A percentile compares a stretch with the other conserved stretches of the same genome.
Conservation (phyloP, 1,140 invertebrate genomes). For the Pseudomyrmex cubaensis region DNA sequence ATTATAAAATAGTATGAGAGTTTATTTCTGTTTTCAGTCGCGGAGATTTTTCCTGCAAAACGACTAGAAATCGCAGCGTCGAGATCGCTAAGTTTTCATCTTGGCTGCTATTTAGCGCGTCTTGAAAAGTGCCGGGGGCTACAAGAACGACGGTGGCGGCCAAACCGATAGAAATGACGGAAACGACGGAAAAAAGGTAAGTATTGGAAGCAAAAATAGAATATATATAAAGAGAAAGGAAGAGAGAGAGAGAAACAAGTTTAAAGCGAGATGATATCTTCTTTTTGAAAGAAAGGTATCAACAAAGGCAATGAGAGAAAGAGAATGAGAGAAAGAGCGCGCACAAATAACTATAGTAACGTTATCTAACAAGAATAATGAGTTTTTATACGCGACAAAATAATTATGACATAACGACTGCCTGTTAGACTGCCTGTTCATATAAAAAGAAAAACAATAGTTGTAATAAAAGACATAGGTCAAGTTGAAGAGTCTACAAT, state of each 20-base stretch:
- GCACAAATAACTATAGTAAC: background rate
- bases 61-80: slow-evolving; percentile 10
- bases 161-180: slow-evolving; percentile 53
- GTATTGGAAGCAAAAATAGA: slow-evolving; percentile 24
- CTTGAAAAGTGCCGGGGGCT: slow-evolving; percentile 58
- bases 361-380: slow-evolving; percentile 47
- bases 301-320: background rate
- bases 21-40: background rate
- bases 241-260: background rate
- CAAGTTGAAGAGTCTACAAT: background rate
- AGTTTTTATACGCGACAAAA: background rate
- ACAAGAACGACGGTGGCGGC: slow-evolving; percentile 9
- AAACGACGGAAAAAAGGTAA: slow-evolving; percentile 25
- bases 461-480: slow-evolving; percentile 12
- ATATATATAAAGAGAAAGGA: background rate
- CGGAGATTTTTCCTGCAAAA: background rate
- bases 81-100: slow-evolving; percentile 64
- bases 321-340: background rate
- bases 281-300: slow-evolving; percentile 9
- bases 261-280: background rate
- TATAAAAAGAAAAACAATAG: background rate
- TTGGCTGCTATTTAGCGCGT: slow-evolving; percentile 63
- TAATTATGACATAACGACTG: slow-evolving; percentile 50
- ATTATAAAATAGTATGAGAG: background rate
- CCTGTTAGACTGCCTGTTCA: background rate